phyloP scores from a whole-genome alignment of 2,888 invertebrate species.

The Andrena praecox region DNA sequence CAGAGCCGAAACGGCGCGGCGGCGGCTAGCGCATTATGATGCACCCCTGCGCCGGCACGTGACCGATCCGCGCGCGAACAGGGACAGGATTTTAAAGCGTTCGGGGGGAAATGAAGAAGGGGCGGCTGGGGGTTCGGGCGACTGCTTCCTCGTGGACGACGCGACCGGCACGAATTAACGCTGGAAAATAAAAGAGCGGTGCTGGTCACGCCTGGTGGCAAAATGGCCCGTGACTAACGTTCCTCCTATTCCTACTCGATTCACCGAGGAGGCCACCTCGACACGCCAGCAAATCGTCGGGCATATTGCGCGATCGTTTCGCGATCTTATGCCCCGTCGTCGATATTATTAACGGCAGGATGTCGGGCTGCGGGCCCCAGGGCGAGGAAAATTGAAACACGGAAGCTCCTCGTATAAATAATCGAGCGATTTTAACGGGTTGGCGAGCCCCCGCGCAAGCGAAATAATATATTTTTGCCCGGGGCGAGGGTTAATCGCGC shows the following conservation, averaged over 20 bases:
- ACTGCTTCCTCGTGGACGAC: constrained; percentile 42
- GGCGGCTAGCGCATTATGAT: constrained; percentile 72
- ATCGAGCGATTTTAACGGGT: constrained; percentile 38
- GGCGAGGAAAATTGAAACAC: constrained; percentile 59
- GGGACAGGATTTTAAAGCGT: constrained; percentile 81
- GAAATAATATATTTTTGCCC: constrained; percentile 51
- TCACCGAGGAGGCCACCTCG: constrained; percentile 17
- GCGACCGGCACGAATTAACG: constrained; percentile 68
- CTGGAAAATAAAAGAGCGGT: constrained; percentile 73
- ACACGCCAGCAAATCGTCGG: constrained; percentile 75
- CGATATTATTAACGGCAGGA: constrained; percentile 77
- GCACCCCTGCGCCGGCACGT: constrained; percentile 83
- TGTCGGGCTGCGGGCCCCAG: constrained; percentile 57
- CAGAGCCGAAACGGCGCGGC: constrained; percentile 62
- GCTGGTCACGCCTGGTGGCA: constrained; percentile 83
- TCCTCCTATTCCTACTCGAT: constrained; percentile 40
- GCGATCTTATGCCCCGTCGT: constrained; percentile 51
- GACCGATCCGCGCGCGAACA: constrained; percentile 73
- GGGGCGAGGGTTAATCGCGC: constrained; percentile 45
- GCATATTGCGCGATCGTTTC: constrained; percentile 78
- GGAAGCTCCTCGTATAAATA: constrained; percentile 39
- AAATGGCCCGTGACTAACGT: constrained; percentile 84
- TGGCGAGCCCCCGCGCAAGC: constrained; percentile 16
- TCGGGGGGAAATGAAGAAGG: constrained; percentile 72
- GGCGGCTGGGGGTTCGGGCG: neutral